Percentiles rank a stretch among this genome's conserved stretches.
phyloP scores from a whole-genome alignment of 2,797 vertebrate species.

The Fringilla coelebs region DNA sequence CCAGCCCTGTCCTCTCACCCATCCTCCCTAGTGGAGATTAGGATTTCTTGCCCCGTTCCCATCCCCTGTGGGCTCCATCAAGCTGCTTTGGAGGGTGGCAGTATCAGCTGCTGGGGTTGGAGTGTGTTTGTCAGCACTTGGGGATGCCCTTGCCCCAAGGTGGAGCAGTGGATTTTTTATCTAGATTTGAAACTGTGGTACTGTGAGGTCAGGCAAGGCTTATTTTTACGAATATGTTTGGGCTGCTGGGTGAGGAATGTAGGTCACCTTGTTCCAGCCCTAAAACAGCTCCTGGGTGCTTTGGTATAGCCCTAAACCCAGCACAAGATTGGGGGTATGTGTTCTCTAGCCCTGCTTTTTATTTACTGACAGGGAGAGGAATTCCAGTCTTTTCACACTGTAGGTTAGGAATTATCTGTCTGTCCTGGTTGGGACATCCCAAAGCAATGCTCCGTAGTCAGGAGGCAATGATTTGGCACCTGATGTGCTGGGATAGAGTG shows the following conservation, averaged over 20 bases:
- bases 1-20: accelerated
- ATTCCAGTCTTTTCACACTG: not conserved
- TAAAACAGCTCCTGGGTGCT: not conserved
- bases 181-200: not conserved
- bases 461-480: not conserved
- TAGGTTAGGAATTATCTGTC: not conserved
- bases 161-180: not conserved
- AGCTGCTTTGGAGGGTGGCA: not conserved
- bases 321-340: accelerated
- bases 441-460: accelerated
- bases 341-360: not conserved
- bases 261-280: not conserved
- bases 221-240: not conserved
- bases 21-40: not conserved
- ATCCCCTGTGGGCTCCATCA: not conserved
- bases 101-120: not conserved
- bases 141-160: not conserved
- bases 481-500: not conserved
- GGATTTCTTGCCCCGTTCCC: not conserved
- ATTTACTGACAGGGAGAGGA: not conserved
- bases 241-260: not conserved
- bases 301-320: not conserved
- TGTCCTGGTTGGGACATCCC: not conserved
- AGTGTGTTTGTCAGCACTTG: not conserved
- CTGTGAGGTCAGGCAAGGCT: not conserved